phyloP scores from a whole-genome alignment of 2,113 vertebrate species.

The Chaetorhynchus papuensis region DNA sequence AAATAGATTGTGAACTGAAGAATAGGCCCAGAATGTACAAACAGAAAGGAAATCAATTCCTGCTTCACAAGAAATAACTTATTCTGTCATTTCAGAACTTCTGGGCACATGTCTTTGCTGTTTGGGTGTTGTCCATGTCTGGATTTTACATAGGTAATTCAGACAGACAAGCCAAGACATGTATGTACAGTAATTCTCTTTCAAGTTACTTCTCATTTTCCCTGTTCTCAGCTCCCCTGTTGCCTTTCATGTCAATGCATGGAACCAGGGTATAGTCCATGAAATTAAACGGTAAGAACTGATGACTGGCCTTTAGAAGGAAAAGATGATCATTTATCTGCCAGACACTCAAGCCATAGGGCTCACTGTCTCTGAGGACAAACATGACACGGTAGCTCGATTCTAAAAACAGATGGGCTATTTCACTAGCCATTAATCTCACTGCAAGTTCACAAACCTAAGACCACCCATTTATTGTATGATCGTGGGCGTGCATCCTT shows the following conservation, averaged over 20 bases:
- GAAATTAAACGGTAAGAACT: conserved; percentile 23
- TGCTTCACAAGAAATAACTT: background rate
- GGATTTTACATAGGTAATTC: background rate
- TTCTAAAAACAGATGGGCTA: background rate
- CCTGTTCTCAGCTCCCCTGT: background rate
- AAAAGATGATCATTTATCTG: background rate
- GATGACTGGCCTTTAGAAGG: background rate
- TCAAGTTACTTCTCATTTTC: background rate
- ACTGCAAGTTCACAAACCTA: background rate
- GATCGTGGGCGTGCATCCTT: background rate
- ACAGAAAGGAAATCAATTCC: background rate
- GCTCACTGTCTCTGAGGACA: background rate
- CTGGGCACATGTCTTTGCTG: background rate
- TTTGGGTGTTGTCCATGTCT: background rate
- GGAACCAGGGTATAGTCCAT: background rate
- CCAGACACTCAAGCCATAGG: background rate
- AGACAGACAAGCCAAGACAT: background rate
- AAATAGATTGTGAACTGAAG: background rate
- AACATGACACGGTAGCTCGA: background rate
- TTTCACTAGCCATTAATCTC: background rate
- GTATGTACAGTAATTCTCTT: background rate
- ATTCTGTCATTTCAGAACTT: background rate
- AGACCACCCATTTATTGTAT: background rate
- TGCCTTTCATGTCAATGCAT: background rate
- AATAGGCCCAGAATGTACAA: background rate